Base-by-base conservation (phyloP, 2,113 vertebrate species). In the Hiodon alosoides region DNA sequence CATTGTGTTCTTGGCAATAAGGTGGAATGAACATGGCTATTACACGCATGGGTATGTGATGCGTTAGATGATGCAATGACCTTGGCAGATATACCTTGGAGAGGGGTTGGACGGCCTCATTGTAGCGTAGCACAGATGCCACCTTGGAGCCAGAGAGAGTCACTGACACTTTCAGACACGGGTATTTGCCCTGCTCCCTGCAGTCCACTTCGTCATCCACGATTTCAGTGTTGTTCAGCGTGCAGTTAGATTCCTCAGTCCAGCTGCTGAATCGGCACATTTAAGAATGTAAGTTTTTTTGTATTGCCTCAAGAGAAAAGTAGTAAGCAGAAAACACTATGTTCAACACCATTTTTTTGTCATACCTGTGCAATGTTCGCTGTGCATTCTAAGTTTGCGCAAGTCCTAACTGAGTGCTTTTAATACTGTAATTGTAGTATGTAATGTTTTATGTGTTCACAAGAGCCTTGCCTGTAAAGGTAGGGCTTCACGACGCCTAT, bases 401-500 rank as follows among this genome's bases (percentile, higher is more conserved):
- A 14, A 51, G 7, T 31, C 31, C 31, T 31, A 31, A 31, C n/a
- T 3, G 4, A 69, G 5, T 69, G 7, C 11, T 8, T 4, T 50
- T 31, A 31, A 31, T 31, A 31, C 31, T 31, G 31, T n/a, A 31
- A 31, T 31, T 31, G 31, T 31, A 31, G 31, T 31, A 31, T 31
- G n/a, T n/a, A n/a, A 17, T 8, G 8, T 11, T 53, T 54, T 61
- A 9, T 16, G 51, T 46, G 31, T 31, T 31, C 8, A 50, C 17
- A 5, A n/a, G 11, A 62, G 13, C n/a, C 76, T 82, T 83, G 95
- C 94, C 93, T 93, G 82, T 87, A 87, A 50, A 93, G 62, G 65
- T 88, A 88, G 4, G 94, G 93, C 80, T 90, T 92, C 71, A 92
- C 81, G n/a, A 84, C 78, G 0, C 83, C 90, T 65, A 89, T 88